Evolutionary conservation across 2,113 vertebrate species (phyloP).

Genomic region (Poicephalus meyeri): DNA sequence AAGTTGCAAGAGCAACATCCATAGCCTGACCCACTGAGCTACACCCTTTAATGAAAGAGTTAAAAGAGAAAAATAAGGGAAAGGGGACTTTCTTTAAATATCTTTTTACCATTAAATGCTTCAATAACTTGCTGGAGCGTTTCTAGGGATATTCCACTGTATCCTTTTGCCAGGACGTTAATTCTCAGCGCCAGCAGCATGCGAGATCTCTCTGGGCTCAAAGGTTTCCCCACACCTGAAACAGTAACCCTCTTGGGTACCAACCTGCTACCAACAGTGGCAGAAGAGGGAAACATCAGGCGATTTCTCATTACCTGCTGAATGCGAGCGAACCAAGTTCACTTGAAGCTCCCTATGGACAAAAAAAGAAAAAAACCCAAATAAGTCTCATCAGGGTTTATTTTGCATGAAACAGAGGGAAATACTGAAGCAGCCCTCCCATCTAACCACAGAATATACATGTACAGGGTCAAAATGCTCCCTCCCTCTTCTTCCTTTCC

Average conservation of each 20-base stretch:
- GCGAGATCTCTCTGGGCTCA: constrained; percentile 91
- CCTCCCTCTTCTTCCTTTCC: background rate
- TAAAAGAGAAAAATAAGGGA: background rate
- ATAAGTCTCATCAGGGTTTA: background rate
- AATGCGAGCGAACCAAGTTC: constrained; percentile 96
- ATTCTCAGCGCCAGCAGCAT: constrained; percentile 96
- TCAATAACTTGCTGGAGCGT: constrained; percentile 90
- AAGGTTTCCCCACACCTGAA: constrained; percentile 92
- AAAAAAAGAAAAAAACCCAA: constrained; percentile 4
- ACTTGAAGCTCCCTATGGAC: constrained; percentile 90
- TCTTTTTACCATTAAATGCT: constrained; percentile 89
- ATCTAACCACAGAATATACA: background rate
- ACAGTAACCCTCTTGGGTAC: background rate
- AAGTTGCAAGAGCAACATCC: background rate
- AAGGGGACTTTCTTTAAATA: background rate
- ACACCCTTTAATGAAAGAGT: background rate
- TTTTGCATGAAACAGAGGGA: background rate
- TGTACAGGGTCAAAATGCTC: accelerated
- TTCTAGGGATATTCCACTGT: constrained; percentile 94
- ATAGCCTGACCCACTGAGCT: background rate
- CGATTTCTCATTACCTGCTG: constrained; percentile 82
- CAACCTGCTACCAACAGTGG: accelerated
- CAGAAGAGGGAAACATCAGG: background rate
- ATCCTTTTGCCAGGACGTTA: constrained; percentile 95
- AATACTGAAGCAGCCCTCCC: background rate